Conservation (phyloP, 2,113 vertebrate genomes). For the Lanius collurio region DNA sequence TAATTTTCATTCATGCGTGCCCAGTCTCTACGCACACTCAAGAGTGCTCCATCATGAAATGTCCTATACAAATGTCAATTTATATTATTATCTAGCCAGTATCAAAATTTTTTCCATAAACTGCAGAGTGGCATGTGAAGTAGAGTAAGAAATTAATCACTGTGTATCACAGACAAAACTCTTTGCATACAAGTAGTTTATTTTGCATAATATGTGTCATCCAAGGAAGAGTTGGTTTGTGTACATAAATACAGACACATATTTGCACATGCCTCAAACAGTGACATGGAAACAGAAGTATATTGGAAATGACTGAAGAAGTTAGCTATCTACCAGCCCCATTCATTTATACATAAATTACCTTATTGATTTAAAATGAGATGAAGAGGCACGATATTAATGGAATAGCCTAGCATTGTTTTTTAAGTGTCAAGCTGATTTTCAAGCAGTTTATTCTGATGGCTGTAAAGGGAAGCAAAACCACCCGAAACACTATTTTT, state of each 20-base stretch:
- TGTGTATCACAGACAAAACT: neutral
- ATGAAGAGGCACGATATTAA: neutral
- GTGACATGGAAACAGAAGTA: neutral
- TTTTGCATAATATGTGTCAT: neutral
- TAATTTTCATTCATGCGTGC: neutral
- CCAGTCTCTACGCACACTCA: neutral
- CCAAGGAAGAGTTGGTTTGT: neutral
- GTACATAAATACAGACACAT: neutral
- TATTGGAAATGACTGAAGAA: neutral
- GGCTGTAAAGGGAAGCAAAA: neutral
- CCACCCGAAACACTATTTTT: neutral
- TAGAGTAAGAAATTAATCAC: neutral
- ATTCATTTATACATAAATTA: neutral
- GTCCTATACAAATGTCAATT: neutral
- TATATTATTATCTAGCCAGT: neutral
- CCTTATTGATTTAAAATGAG: neutral
- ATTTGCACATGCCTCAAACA: neutral
- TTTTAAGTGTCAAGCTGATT: neutral
- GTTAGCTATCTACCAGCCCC: neutral
- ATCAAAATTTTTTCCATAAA: neutral
- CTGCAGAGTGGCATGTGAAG: neutral
- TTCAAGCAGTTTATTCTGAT: neutral
- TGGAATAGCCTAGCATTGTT: neutral
- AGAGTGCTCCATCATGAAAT: neutral
- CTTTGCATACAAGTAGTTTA: neutral